Evolutionary conservation across 2,113 vertebrate species (phyloP).

Genomic region (Bufo bufo): DNA sequence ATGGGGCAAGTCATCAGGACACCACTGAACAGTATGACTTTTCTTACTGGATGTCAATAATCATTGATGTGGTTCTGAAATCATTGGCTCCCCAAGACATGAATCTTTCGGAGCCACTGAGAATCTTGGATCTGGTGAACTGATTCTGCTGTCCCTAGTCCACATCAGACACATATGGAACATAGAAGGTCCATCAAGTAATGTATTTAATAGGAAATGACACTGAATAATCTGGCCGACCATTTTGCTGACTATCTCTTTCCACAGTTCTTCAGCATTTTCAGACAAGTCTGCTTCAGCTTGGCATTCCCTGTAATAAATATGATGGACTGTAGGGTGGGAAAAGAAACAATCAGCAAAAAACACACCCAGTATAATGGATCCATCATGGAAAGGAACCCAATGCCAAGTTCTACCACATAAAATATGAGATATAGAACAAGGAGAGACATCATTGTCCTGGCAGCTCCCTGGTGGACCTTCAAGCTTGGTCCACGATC

Average conservation of each 20-base stretch:
- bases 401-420: constrained; percentile 32
- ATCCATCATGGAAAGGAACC: neutral
- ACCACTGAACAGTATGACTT: too few species aligned
- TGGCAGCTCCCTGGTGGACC: constrained; percentile 26
- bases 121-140: too few species aligned
- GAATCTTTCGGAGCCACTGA: too few species aligned
- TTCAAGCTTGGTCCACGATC: constrained; percentile 23
- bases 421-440: constrained; percentile 44
- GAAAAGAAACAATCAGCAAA: neutral
- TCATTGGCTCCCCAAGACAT: too few species aligned
- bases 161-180: too few species aligned
- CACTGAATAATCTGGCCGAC: neutral
- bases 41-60: too few species aligned
- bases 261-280: neutral
- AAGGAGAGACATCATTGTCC: constrained; percentile 39
- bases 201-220: too few species aligned
- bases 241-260: neutral
- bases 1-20: too few species aligned
- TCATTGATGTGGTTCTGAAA: too few species aligned
- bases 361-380: constrained; percentile 34
- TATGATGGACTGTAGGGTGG: constrained; percentile 11
- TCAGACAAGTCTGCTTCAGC: neutral
- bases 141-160: too few species aligned
- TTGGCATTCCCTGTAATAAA: constrained; percentile 39
- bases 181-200: too few species aligned